These are phyloP conservation scores for Mamestra brassicae DNA, from an alignment of 2,888 invertebrate species.

Conservation along the genomic window DNA sequence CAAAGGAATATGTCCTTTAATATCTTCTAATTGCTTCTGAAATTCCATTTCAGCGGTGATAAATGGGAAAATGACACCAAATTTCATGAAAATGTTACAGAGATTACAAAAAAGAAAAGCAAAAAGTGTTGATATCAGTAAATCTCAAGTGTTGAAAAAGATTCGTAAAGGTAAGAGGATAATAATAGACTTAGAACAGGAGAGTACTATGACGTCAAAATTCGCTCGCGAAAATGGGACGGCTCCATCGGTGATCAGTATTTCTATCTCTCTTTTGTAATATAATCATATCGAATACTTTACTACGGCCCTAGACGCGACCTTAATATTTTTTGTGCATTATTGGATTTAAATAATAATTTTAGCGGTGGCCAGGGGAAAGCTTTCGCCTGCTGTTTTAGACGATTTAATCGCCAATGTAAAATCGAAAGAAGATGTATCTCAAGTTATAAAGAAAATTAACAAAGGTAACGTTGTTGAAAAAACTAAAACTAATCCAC, in stretches of 20 bases:
- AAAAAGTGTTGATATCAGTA: background rate
- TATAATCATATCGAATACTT: background rate
- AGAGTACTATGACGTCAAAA: background rate
- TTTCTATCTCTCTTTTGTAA: background rate
- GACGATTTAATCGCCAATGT: constrained; percentile 39
- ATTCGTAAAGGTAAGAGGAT: constrained; percentile 45
- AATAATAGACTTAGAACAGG: too few species aligned
- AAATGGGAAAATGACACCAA: background rate
- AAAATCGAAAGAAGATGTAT: constrained; percentile 24
- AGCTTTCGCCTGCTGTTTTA: constrained; percentile 46
- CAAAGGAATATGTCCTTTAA: background rate
- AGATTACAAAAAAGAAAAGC: background rate
- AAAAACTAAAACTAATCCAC: background rate
- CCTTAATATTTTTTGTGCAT: background rate
- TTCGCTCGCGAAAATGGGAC: background rate
- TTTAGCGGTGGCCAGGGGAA: constrained; percentile 43
- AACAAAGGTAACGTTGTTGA: constrained; percentile 30
- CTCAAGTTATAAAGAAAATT: constrained; percentile 14
- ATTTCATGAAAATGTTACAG: background rate
- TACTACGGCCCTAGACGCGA: background rate
- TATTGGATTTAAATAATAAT: background rate
- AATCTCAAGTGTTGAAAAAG: constrained; percentile 34
- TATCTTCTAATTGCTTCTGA: background rate
- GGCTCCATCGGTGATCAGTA: background rate
- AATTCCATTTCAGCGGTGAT: constrained; percentile 27